A percentile compares a stretch with the other conserved stretches of the same genome.
Evolutionary conservation across 2,113 vertebrate species (phyloP).

Genomic region (Sander vitreus): DNA sequence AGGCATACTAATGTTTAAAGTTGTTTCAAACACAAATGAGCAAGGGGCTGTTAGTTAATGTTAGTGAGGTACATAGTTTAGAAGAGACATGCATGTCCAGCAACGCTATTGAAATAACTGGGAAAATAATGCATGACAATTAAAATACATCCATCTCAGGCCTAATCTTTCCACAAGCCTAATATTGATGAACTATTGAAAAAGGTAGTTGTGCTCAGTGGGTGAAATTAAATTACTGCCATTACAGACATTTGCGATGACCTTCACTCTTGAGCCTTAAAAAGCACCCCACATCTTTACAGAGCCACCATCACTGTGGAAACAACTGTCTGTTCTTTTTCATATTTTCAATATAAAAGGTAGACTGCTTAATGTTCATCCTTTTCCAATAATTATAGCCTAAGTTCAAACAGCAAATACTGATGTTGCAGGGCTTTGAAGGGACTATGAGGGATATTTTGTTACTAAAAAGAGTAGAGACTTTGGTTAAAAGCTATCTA

Average conservation of each 20-base stretch:
- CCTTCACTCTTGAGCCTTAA: background rate
- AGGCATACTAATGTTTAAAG: background rate
- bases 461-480: slow-evolving; percentile 30
- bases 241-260: background rate
- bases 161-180: background rate
- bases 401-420: background rate
- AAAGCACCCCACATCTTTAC: background rate
- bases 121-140: background rate
- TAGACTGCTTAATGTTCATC: background rate
- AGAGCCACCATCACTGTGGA: background rate
- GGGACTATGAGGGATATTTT: background rate
- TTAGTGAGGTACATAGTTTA: background rate
- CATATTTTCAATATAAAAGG: background rate
- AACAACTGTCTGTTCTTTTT: background rate
- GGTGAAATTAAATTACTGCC: background rate
- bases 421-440: too few relatives aligned
- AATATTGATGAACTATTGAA: background rate
- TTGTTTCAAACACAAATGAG: background rate
- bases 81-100: background rate
- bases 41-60: background rate
- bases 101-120: background rate
- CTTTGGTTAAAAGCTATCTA: slow-evolving; percentile 53
- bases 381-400: background rate
- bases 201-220: background rate
- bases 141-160: background rate